Base-by-base conservation (phyloP, 2,113 vertebrate genomes). In the Trachemys scripta region DNA sequence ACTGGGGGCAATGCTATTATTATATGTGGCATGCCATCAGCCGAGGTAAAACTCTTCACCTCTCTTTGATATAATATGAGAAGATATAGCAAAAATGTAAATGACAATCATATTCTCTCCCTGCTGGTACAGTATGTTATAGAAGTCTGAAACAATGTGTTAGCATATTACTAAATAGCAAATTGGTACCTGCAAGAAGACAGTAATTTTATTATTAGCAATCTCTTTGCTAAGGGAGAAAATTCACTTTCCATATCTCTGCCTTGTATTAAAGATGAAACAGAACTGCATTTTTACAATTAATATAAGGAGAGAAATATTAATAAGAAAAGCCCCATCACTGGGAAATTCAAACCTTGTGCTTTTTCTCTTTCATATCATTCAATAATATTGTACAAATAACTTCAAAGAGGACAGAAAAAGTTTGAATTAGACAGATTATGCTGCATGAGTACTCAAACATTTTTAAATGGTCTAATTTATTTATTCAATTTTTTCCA, bases 251-350 rank as follows among this genome's bases (percentile, higher is more conserved):
- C 81, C 6, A 20, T 49, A 93, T 95, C 81, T 87, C 90, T 93
- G 65, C n/a, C 31, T 95, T 94, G 47, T 72, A 90, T 91, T 91
- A 92, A 96, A 96, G 88, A 94, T 96, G 95, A 96, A 98, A 97
- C n/a, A 87, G 92, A 96, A 95, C 92, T 94, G 11, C 87, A 85
- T 93, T 98, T 96, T 96, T 96, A n/a, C 91, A 87, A 20, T 84
- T 92, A 96, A 62, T 96, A n/a, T 89, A 92, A 79, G 20, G 9
- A 80, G 42, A 87, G 29, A 93, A 97, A 69, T 88, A 97, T 96
- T 80, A 96, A 51, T 89, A 82, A 83, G 50, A 35, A 88, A 3
- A 31, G 47, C 81, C 56, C 57, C 62, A 59, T 72, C 80, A 17
- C 27, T 95, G 54, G 92, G 94, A 97, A 91, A 94, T 78, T 94